A percentile compares a stretch with the other conserved stretches of the same genome.
phyloP scores from a whole-genome alignment of 2,888 invertebrate genomes.

The Parnassius glacialis region DNA sequence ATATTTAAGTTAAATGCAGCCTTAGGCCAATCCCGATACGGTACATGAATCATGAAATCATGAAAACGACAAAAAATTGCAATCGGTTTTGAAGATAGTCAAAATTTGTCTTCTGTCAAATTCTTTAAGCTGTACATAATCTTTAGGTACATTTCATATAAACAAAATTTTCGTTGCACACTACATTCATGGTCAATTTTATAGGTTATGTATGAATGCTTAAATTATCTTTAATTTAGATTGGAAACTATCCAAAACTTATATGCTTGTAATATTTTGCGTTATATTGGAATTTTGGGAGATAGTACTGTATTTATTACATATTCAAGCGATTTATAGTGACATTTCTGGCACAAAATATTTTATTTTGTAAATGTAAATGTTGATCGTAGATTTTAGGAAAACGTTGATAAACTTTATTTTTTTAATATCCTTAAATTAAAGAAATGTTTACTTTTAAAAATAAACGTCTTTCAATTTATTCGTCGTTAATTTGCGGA shows the following conservation, averaged over 20 bases:
- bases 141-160: not conserved
- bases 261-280: not conserved
- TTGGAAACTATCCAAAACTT: constrained; percentile 10
- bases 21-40: too few species aligned
- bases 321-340: constrained; percentile 5
- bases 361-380: constrained; percentile 1
- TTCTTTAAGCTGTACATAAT: too few species aligned
- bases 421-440: not conserved
- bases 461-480: too few species aligned
- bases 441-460: too few species aligned
- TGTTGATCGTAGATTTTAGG: not conserved
- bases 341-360: constrained; percentile 1
- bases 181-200: not conserved
- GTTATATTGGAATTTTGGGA: constrained; percentile 2
- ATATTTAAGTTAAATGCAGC: too few species aligned
- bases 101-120: too few species aligned
- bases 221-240: not conserved
- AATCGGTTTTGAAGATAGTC: too few species aligned
- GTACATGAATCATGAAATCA: too few species aligned
- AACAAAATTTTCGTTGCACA: not conserved
- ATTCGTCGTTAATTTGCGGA: too few species aligned
- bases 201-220: not conserved
- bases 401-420: not conserved
- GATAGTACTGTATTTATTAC: constrained; percentile 11
- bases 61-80: too few species aligned